These are phyloP conservation scores for Antennarius maculatus DNA, from an alignment of 2,797 vertebrate species.

Conservation along the genomic window DNA sequence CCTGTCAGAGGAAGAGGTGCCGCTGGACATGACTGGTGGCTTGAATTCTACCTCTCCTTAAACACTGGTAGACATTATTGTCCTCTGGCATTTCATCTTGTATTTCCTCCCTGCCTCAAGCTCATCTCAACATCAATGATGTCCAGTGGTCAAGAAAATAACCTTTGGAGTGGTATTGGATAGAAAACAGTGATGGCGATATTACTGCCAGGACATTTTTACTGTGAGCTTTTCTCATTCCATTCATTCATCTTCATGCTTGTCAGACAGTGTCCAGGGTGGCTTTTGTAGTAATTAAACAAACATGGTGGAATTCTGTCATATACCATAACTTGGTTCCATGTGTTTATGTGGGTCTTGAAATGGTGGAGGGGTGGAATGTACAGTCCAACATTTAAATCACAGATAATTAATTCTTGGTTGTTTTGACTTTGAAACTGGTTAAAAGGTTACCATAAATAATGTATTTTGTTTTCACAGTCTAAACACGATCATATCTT, in stretches of 20 bases:
- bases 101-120: slow-evolving; percentile 39
- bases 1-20: slow-evolving; percentile 92
- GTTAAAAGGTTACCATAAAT: slow-evolving; percentile 34
- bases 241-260: slow-evolving; percentile 37
- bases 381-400: slow-evolving; percentile 46
- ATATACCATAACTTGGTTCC: slow-evolving; percentile 14
- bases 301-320: slow-evolving; percentile 27
- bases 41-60: slow-evolving; percentile 24
- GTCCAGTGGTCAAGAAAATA: slow-evolving; percentile 15
- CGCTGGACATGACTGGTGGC: slow-evolving; percentile 86
- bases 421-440: slow-evolving; percentile 30
- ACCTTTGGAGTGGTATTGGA: slow-evolving; percentile 16
- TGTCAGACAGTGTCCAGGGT: slow-evolving; percentile 27
- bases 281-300: slow-evolving; percentile 44
- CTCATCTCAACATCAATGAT: slow-evolving; percentile 35
- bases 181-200: slow-evolving; percentile 35
- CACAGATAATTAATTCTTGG: slow-evolving; percentile 27
- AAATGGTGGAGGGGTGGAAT: slow-evolving; percentile 14
- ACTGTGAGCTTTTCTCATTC: slow-evolving; percentile 56
- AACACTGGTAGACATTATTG: slow-evolving; percentile 44
- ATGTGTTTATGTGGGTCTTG: slow-evolving; percentile 8
- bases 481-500: slow-evolving; percentile 23
- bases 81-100: slow-evolving; percentile 20
- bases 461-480: slow-evolving; percentile 29
- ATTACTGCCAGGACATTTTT: slow-evolving; percentile 42